A percentile compares a stretch with the other conserved stretches of the same genome.
Evolutionary conservation across 2,888 invertebrate species (phyloP).

Genomic region (Lysandra coridon): DNA sequence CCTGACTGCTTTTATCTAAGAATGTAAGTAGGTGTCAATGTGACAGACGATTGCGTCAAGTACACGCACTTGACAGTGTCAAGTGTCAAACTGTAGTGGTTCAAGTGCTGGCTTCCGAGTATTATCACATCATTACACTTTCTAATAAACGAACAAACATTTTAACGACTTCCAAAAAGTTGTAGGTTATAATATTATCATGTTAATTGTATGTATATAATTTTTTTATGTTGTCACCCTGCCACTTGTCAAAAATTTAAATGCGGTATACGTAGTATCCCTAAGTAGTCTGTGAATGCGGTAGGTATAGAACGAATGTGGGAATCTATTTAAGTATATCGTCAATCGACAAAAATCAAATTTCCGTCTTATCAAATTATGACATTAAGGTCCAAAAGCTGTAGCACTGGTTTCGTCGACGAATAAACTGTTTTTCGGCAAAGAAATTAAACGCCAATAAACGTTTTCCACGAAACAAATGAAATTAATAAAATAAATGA

Average conservation of each 20-base stretch:
- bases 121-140: background rate
- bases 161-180: background rate
- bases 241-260: too few relatives aligned
- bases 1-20: too few relatives aligned
- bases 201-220: too few relatives aligned
- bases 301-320: too few relatives aligned
- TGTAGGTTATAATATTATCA: too few relatives aligned
- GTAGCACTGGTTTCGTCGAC: background rate
- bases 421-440: background rate
- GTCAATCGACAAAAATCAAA: background rate
- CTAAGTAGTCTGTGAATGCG: too few relatives aligned
- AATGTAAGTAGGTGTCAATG: background rate
- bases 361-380: background rate
- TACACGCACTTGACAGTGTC: background rate
- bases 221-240: too few relatives aligned
- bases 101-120: background rate
- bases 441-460: slow-evolving; percentile 6
- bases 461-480: slow-evolving; percentile 13
- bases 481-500: slow-evolving; percentile 12
- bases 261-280: too few relatives aligned
- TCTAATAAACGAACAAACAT: background rate
- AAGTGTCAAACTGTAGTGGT: background rate
- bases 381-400: background rate
- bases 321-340: too few relatives aligned
- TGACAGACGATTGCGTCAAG: background rate